A percentile compares a stretch with the other conserved stretches of the same genome.
Conservation (phyloP, 2,888 invertebrate genomes). For the Xestia sexstrigata region DNA sequence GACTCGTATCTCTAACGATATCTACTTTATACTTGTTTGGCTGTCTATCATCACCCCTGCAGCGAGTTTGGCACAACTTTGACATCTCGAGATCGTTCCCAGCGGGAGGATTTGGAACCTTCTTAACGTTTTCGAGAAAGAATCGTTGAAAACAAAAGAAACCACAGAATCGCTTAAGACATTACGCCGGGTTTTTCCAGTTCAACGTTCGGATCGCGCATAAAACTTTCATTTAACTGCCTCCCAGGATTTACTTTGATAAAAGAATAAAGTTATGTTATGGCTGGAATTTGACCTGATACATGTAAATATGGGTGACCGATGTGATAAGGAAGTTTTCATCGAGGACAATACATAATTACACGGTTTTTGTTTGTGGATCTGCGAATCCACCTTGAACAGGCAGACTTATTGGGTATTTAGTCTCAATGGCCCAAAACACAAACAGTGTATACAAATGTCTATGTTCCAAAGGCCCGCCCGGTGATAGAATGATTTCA, state of each 20-base stretch:
- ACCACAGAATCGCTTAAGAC: constrained; percentile 57
- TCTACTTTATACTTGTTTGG: constrained; percentile 33
- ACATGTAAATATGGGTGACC: constrained; percentile 26
- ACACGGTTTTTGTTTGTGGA: constrained; percentile 8
- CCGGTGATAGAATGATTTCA: no score
- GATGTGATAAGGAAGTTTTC: background rate
- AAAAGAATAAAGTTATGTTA: constrained; percentile 45
- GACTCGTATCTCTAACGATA: constrained; percentile 33
- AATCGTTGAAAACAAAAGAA: constrained; percentile 63
- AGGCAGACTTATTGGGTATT: background rate
- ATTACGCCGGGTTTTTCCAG: constrained; percentile 45
- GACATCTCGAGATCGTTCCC: constrained; percentile 64
- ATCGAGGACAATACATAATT: background rate
- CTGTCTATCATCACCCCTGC: constrained; percentile 55
- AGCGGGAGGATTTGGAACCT: constrained; percentile 65
- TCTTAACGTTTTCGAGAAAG: constrained; percentile 44
- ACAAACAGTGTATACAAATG: no score
- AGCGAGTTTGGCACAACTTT: constrained; percentile 63
- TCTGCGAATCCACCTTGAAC: constrained; percentile 1
- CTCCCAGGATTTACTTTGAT: constrained; percentile 48
- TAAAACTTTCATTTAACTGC: constrained; percentile 59
- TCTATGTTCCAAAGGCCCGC: no score
- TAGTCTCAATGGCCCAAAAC: no score
- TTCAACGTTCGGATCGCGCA: constrained; percentile 39
- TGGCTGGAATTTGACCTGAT: constrained; percentile 19